Evolutionary conservation across 1,140 invertebrate species (phyloP).

Genomic region (Aradophagus sp.): DNA sequence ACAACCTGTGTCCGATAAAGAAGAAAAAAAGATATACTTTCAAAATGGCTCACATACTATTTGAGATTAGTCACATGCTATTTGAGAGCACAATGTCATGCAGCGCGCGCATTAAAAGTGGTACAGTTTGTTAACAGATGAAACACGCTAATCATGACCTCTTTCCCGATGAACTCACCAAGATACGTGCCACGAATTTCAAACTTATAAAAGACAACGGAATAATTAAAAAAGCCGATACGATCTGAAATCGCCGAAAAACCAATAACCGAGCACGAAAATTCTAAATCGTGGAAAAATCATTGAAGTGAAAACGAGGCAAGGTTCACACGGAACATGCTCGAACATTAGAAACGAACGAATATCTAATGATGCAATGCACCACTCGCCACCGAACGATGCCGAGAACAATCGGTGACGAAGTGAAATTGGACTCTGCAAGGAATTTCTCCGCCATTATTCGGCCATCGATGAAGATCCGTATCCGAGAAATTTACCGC

Average conservation of each 20-base stretch:
- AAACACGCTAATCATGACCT: conserved; percentile 64
- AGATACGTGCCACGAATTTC: conserved; percentile 52
- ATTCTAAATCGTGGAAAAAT: no score
- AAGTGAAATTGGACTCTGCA: conserved; percentile 28
- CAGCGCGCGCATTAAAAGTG: conserved; percentile 58
- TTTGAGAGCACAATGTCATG: conserved; percentile 54
- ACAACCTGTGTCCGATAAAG: no score
- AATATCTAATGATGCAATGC: conserved; percentile 17
- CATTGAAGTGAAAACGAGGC: no score
- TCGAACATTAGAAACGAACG: conserved; percentile 11
- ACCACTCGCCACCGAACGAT: conserved; percentile 8
- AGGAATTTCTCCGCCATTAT: conserved; percentile 27
- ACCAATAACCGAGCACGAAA: conserved; percentile 1
- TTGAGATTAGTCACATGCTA: conserved; percentile 43
- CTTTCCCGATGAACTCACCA: conserved; percentile 61
- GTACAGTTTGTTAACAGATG: conserved; percentile 62
- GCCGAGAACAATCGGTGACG: conserved; percentile 5
- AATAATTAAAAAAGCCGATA: conserved; percentile 40
- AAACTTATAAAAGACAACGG: conserved; percentile 30
- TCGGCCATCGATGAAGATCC: conserved; percentile 27
- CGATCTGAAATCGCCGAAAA: conserved; percentile 41
- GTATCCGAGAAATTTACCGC: conserved; percentile 36
- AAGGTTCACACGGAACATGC: no score
- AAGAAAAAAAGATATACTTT: conserved; percentile 38
- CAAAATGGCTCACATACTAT: conserved; percentile 29